phyloP scores from a whole-genome alignment of 2,888 invertebrate species.

The Sesia bembeciformis region DNA sequence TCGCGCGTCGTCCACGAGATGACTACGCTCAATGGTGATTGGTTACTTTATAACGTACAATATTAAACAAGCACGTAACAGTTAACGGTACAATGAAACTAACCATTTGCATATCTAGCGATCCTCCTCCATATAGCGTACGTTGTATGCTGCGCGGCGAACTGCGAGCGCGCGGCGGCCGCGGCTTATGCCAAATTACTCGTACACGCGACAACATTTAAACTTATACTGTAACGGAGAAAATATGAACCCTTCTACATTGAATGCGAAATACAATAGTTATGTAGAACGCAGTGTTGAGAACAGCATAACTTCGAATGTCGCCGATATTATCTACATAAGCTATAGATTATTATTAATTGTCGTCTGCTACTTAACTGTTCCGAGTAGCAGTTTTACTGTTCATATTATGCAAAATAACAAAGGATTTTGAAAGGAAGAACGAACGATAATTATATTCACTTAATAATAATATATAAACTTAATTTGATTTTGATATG shows the following conservation, averaged over 20 bases:
- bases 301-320: background rate
- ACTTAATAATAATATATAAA: conserved; percentile 48
- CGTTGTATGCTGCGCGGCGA: conserved; percentile 7
- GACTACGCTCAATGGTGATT: conserved; percentile 38
- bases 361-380: conserved; percentile 26
- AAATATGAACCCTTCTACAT: background rate
- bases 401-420: conserved; percentile 25
- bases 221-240: too few species aligned
- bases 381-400: conserved; percentile 11
- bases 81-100: conserved; percentile 63
- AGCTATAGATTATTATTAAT: background rate
- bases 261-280: background rate
- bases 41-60: conserved; percentile 38
- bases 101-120: conserved; percentile 27
- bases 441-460: conserved; percentile 24
- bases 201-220: too few species aligned
- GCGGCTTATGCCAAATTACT: conserved; percentile 10
- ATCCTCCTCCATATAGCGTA: conserved; percentile 15
- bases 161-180: background rate
- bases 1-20: conserved; percentile 35
- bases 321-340: background rate
- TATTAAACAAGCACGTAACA: conserved; percentile 45
- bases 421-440: conserved; percentile 17
- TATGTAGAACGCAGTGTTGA: background rate
- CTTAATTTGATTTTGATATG: conserved; percentile 67